These are phyloP conservation scores for Actinia equina DNA, from an alignment of 64 coral and sea anemone genomes.

Conservation along the genomic window DNA sequence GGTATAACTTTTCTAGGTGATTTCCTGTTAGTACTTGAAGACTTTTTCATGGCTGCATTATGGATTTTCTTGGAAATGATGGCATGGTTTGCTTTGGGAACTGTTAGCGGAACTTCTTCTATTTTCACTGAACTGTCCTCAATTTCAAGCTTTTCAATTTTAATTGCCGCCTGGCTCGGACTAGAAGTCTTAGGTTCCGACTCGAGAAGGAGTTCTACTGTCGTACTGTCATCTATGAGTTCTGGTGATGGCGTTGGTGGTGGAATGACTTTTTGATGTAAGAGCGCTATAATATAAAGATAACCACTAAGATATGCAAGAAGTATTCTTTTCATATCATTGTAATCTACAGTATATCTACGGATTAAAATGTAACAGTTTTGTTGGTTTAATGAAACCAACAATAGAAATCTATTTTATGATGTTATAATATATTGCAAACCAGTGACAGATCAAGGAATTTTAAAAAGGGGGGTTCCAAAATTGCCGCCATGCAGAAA, in stretches of 20 bases:
- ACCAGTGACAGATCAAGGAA: no score
- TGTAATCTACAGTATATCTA: no score
- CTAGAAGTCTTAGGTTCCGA: slow-evolving; percentile 29
- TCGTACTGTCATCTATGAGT: slow-evolving; percentile 25
- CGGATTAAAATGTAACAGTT: no score
- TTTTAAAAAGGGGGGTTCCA: no score
- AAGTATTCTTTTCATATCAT: no score
- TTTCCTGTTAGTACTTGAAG: slow-evolving; percentile 50
- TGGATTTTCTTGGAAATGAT: slow-evolving; percentile 2
- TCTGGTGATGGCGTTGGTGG: slow-evolving; percentile 59
- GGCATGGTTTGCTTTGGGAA: slow-evolving; percentile 71
- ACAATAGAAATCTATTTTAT: no score
- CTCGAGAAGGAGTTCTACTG: slow-evolving; percentile 62
- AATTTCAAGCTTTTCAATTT: slow-evolving; percentile 68
- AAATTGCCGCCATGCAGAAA: no score
- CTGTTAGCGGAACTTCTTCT: slow-evolving; percentile 83
- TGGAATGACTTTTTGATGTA: slow-evolving; percentile 68
- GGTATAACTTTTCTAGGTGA: slow-evolving; percentile 87
- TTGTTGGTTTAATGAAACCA: no score
- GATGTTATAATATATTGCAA: no score
- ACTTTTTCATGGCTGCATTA: slow-evolving; percentile 50
- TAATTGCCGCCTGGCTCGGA: slow-evolving; percentile 34
- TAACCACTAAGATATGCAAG: no score
- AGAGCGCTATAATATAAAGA: slow-evolving; percentile 43
- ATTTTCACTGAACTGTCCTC: slow-evolving; percentile 85